These are phyloP conservation scores for Apoda limacodes DNA, from an alignment of 2,888 invertebrate species.

Conservation along the genomic window DNA sequence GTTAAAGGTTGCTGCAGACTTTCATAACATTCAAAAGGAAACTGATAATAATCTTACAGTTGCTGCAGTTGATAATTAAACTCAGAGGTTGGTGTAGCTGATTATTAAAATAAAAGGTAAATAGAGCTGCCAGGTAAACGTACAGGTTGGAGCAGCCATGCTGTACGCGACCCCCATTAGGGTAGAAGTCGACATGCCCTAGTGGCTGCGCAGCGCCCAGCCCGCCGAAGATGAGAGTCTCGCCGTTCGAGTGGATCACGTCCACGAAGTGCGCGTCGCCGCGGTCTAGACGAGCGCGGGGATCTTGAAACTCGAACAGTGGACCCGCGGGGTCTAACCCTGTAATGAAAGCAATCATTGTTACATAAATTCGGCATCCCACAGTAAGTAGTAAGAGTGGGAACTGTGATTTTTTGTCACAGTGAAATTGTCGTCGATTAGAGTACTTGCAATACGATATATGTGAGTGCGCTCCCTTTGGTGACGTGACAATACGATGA, in stretches of 20 bases:
- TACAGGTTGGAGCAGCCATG: slow-evolving; percentile 89
- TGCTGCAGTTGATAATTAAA: too few species aligned
- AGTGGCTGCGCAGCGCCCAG: slow-evolving; percentile 91
- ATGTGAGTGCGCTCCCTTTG: too few species aligned
- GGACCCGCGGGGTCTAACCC: slow-evolving; percentile 93
- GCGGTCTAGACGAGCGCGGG: slow-evolving; percentile 84
- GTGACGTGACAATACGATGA: too few species aligned
- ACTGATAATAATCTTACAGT: neutral
- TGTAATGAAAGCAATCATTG: too few species aligned
- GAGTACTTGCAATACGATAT: too few species aligned
- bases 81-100: too few species aligned
- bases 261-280: slow-evolving; percentile 91
- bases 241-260: slow-evolving; percentile 94
- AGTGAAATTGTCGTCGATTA: too few species aligned
- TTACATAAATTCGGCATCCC: too few species aligned
- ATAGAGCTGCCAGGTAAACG: slow-evolving; percentile 19
- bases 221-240: slow-evolving; percentile 90
- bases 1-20: too few species aligned
- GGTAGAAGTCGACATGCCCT: slow-evolving; percentile 93
- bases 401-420: too few species aligned
- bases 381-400: too few species aligned
- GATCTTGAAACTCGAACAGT: slow-evolving; percentile 90
- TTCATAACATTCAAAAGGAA: too few species aligned
- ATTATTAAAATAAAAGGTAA: neutral
- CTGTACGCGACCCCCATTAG: slow-evolving; percentile 92